Evolutionary conservation across 35 echinoderm and acorn worm species (phyloP).

Genomic region (Patiria miniata): DNA sequence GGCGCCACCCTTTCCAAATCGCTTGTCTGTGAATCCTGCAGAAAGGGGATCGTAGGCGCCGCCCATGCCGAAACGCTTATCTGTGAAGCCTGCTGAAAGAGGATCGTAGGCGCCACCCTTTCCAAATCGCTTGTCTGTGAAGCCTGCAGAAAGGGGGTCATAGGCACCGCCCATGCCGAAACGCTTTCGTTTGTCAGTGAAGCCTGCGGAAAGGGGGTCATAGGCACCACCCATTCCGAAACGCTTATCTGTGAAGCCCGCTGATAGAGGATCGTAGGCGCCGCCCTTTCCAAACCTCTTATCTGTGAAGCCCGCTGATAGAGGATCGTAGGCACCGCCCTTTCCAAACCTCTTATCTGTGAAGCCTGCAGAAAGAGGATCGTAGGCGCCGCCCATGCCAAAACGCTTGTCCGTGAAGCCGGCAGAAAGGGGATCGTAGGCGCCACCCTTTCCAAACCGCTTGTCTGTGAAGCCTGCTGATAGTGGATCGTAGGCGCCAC

Average conservation of each 20-base stretch:
- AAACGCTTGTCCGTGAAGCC: conserved; percentile 4
- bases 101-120: not conserved
- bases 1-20: not conserved
- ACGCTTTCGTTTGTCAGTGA: not conserved
- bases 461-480: conserved; percentile 17
- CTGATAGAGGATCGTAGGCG: conserved; percentile 7
- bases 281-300: not conserved
- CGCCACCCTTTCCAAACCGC: not conserved
- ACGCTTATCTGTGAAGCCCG: conserved; percentile 12
- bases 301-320: conserved; percentile 13
- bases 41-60: not conserved
- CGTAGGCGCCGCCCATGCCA: not conserved
- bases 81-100: conserved; percentile 11
- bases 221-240: not conserved
- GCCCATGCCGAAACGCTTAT: not conserved
- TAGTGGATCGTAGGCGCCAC: not conserved
- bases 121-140: conserved; percentile 14
- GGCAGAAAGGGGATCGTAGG: not conserved
- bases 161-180: not conserved
- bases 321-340: not conserved
- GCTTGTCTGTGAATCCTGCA: conserved; percentile 12
- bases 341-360: not conserved
- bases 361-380: conserved; percentile 16
- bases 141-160: conserved; percentile 10
- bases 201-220: not conserved